These are phyloP conservation scores for Epirrita christyi DNA, from an alignment of 2,888 invertebrate species.

Conservation along the genomic window DNA sequence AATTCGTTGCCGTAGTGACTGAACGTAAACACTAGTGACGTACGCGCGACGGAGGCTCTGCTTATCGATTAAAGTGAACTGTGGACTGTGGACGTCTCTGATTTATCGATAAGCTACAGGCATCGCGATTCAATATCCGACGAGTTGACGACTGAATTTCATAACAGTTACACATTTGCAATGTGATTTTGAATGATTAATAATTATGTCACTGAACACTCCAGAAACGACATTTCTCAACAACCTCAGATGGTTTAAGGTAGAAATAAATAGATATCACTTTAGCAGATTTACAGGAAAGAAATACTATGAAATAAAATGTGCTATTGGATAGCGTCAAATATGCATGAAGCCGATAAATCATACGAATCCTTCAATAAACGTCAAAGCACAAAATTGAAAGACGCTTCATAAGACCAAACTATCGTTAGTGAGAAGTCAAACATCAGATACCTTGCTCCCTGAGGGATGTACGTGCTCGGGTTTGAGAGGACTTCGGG, in stretches of 20 bases:
- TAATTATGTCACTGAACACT: neutral
- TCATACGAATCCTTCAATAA: neutral
- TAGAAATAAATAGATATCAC: neutral
- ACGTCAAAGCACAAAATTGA: neutral
- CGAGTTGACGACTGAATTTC: neutral
- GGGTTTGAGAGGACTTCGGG: constrained; percentile 34
- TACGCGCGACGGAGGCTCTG: constrained; percentile 38
- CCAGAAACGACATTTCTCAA: neutral
- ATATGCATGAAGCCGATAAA: neutral
- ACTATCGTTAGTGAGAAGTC: constrained; percentile 22
- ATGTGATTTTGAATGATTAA: neutral
- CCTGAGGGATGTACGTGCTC: constrained; percentile 49
- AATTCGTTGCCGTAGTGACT: constrained; percentile 74
- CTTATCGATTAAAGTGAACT: constrained; percentile 67
- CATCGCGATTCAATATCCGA: constrained; percentile 2
- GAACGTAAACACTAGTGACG: constrained; percentile 73
- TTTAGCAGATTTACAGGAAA: neutral
- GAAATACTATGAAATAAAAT: neutral
- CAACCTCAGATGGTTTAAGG: neutral
- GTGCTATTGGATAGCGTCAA: neutral
- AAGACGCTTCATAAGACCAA: constrained; percentile 9
- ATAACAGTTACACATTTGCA: neutral
- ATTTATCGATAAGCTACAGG: constrained; percentile 28
- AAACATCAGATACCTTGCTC: constrained; percentile 35
- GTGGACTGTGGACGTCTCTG: constrained; percentile 56